Percentiles rank a stretch among this genome's conserved stretches.
Conservation (phyloP, 2,888 invertebrate genomes). For the Chymomyza fuscimana region DNA sequence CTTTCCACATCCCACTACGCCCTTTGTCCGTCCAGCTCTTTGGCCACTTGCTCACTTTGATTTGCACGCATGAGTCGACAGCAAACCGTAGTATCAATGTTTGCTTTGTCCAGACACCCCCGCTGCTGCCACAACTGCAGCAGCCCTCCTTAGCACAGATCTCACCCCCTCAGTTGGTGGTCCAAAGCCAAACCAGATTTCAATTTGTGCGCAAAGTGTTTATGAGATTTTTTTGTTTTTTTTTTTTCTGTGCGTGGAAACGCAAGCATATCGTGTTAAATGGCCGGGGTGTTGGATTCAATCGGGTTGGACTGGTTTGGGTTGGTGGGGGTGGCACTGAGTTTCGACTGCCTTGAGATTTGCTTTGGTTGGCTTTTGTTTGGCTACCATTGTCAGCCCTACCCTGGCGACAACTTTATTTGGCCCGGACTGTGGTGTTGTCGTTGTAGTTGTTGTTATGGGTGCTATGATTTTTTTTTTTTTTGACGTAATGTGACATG, state of each 20-base stretch:
- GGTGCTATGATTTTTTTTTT: constrained; percentile 36
- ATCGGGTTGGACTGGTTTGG: background rate
- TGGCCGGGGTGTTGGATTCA: constrained; percentile 23
- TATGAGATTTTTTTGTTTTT: constrained; percentile 61
- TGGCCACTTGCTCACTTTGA: constrained; percentile 42
- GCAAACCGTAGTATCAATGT: constrained; percentile 9
- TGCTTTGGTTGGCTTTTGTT: constrained; percentile 48
- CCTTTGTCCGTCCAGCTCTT: background rate
- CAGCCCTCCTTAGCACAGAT: background rate
- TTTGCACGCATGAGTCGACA: constrained; percentile 56
- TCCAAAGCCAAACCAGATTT: constrained; percentile 59
- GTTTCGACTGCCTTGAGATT: constrained; percentile 49
- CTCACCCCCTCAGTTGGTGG: background rate
- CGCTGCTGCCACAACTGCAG: background rate
- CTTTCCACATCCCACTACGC: background rate
- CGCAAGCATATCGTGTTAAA: constrained; percentile 31
- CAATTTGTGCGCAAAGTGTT: constrained; percentile 78
- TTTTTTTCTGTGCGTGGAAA: background rate
- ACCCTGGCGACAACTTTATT: constrained; percentile 7
- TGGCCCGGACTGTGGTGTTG: constrained; percentile 15
- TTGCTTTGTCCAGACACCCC: constrained; percentile 8
- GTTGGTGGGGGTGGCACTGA: constrained; percentile 8
- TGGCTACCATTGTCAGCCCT: constrained; percentile 20
- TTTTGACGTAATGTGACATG: constrained; percentile 75
- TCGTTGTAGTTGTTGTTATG: constrained; percentile 28